Evolutionary conservation across 2,797 vertebrate species (phyloP), one percentile per base, ranked within the genome.

Genomic region (Lithobates sylvaticus): DNA sequence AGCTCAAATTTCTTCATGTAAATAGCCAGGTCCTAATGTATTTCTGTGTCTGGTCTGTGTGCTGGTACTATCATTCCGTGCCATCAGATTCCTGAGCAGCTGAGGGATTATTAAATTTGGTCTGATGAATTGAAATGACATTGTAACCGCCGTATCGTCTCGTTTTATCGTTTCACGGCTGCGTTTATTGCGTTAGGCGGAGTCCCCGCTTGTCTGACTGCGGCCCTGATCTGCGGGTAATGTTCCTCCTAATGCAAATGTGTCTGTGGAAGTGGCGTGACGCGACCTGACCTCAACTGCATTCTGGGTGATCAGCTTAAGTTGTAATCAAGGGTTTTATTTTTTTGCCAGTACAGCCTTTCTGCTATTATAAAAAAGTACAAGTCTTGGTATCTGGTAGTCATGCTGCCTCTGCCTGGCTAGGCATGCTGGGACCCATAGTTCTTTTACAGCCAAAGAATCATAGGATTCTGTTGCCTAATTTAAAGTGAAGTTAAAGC

Each of bases 81-180:
- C 78, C 78, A 81, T 76, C 71, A 61, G 77, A 58, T 42, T 58
- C 42, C 39, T 39, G 1, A 58, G 39, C 44, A 39, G 76, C 70
- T 39, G 58, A 76, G 78, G 58, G 39, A 69, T 86, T 68, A 86
- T 86, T 86, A 75, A 75, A 86, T 86, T 75, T 69, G 84, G 70
- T 80, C 77, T 86, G 84, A 81, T 86, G 84, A 86, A 81, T 86
- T 75, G 71, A 58, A 81, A 80, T 86, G 70, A 70, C 81, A 83
- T 76, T 84, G 29, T 75, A 80, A 77, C 68, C 54, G 16, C 64
- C 3, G 44, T 75, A 75, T 86, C 71, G 76, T 80, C 50, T 76
- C 16, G 44, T 61, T 69, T 74, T 73, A 85, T 85, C 71, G 65
- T 81, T 39, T 80, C 84, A 69, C 58, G 84, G 71, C 71, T 58